Conservation (phyloP, 2,888 invertebrate species). For the Latrodectus hesperus region DNA sequence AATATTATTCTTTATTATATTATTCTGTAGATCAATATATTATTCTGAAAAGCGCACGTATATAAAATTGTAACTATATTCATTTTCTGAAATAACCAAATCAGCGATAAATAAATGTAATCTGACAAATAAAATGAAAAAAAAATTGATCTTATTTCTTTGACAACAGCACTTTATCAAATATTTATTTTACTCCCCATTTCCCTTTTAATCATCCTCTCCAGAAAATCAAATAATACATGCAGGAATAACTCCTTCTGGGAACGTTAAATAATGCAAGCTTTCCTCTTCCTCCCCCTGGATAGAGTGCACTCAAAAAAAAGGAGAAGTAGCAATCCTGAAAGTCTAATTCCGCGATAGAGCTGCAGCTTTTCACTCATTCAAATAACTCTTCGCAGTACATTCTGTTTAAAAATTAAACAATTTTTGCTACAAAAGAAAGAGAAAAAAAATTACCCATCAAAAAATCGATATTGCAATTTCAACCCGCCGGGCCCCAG, state of each 20-base stretch:
- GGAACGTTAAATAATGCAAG: constrained; percentile 29
- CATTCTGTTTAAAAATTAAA: constrained; percentile 59
- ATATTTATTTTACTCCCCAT: background rate
- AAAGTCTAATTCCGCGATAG: constrained; percentile 26
- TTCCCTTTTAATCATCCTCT: background rate
- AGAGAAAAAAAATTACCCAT: constrained; percentile 12
- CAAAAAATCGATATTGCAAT: constrained; percentile 32
- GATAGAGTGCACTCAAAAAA: background rate
- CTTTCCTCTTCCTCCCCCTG: background rate
- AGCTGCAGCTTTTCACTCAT: constrained; percentile 2
- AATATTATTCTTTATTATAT: too few relatives aligned
- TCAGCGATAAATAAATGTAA: too few relatives aligned
- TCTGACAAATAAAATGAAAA: too few relatives aligned
- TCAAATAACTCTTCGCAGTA: constrained; percentile 2
- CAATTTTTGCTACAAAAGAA: constrained; percentile 15
- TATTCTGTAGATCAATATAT: too few relatives aligned
- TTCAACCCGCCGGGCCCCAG: constrained; percentile 27
- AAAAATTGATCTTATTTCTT: too few relatives aligned
- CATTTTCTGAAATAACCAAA: too few relatives aligned
- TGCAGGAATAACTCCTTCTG: background rate
- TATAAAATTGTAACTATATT: too few relatives aligned
- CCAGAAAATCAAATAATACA: background rate
- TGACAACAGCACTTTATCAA: too few relatives aligned
- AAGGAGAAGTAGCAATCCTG: constrained; percentile 12
- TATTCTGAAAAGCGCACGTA: too few relatives aligned